phyloP scores from a whole-genome alignment of 2,888 invertebrate species.

The Andrena fulva region DNA sequence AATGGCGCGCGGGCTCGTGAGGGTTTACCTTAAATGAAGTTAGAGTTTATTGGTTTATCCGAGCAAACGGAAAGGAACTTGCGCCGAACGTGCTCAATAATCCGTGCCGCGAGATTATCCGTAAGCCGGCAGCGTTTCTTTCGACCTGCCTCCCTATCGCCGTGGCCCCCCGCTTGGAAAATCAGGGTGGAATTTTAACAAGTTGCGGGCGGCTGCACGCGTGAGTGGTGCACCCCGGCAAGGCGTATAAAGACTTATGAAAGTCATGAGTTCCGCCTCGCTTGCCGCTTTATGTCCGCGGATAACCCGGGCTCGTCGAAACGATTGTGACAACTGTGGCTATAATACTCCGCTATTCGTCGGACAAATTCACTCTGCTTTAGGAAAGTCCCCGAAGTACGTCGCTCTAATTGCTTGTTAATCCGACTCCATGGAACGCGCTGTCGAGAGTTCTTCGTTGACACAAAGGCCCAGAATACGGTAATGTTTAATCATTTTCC shows the following conservation, averaged over 20 bases:
- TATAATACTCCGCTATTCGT: neutral
- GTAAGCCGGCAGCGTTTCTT: conserved; percentile 65
- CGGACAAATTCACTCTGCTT: neutral
- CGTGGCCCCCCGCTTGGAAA: conserved; percentile 56
- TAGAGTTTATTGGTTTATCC: conserved; percentile 74
- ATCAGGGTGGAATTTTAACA: conserved; percentile 72
- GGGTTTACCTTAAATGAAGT: conserved; percentile 73
- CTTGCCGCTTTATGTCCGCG: conserved; percentile 18
- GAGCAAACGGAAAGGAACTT: conserved; percentile 73
- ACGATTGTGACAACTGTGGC: conserved; percentile 24
- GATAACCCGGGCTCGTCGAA: conserved; percentile 28
- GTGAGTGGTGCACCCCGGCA: conserved; percentile 24
- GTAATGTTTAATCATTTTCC: too few relatives aligned
- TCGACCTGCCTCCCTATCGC: conserved; percentile 50
- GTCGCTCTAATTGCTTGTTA: neutral
- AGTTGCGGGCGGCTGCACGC: conserved; percentile 50
- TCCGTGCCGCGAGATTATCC: conserved; percentile 74
- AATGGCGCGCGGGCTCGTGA: conserved; percentile 58
- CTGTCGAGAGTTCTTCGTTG: neutral
- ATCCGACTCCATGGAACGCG: neutral
- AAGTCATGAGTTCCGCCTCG: conserved; percentile 58
- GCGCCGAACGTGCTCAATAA: conserved; percentile 73
- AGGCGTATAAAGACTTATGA: conserved; percentile 63
- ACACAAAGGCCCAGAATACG: too few relatives aligned
- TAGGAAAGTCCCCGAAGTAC: neutral